A percentile compares a stretch with the other conserved stretches of the same genome.
Conservation (phyloP, 2,113 vertebrate genomes). For the Saguinus midas region DNA sequence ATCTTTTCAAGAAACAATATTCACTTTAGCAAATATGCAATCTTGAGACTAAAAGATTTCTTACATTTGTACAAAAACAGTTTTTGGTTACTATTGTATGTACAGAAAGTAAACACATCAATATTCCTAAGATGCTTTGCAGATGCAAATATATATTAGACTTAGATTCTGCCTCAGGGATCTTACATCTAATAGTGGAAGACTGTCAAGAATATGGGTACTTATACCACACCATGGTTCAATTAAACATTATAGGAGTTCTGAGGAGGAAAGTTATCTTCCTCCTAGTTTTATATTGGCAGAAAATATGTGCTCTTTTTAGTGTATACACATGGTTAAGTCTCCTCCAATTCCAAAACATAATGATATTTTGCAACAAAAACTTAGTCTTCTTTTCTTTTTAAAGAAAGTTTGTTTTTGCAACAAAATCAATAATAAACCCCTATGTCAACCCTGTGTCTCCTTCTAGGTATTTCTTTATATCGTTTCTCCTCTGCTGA, state of each 20-base stretch:
- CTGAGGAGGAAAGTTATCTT: not conserved
- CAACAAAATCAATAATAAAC: not conserved
- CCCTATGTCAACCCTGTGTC: not conserved
- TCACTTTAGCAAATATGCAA: not conserved
- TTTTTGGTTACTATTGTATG: not conserved
- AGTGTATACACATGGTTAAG: not conserved
- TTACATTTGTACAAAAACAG: not conserved
- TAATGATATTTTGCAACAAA: conserved; percentile 11
- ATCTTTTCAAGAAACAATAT: not conserved
- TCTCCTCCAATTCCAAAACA: not conserved
- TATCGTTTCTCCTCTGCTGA: not conserved
- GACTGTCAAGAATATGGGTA: not conserved
- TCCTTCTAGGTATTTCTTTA: not conserved
- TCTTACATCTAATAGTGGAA: not conserved
- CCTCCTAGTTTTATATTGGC: not conserved
- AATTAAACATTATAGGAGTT: not conserved
- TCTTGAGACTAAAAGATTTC: not conserved
- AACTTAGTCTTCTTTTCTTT: not conserved
- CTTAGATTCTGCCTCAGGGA: not conserved
- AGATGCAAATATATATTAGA: not conserved
- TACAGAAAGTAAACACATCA: not conserved
- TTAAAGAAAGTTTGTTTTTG: not conserved
- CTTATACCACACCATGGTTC: not conserved
- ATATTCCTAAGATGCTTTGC: not conserved
- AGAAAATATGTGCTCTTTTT: not conserved